Conservation (phyloP, 2,888 invertebrate genomes). For the Pachycephus smyrnensis region DNA sequence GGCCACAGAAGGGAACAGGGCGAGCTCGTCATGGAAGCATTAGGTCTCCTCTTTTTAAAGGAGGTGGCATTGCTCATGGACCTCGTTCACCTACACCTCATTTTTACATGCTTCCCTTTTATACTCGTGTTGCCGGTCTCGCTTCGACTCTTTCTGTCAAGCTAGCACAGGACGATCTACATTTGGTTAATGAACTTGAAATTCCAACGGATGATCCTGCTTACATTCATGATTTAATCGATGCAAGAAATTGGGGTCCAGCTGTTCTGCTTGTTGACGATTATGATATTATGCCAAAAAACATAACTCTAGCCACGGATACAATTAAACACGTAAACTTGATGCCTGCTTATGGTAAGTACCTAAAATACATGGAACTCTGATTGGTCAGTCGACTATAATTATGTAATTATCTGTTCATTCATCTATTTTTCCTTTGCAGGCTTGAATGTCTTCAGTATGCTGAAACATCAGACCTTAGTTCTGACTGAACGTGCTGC, state of each 20-base stretch:
- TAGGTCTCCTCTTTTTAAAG: slow-evolving; percentile 86
- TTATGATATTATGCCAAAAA: slow-evolving; percentile 90
- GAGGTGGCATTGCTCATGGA: slow-evolving; percentile 90
- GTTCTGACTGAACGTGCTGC: slow-evolving; percentile 88
- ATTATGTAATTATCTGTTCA: not conserved
- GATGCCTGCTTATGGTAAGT: slow-evolving; percentile 91
- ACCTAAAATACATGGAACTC: not conserved
- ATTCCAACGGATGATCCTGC: slow-evolving; percentile 85
- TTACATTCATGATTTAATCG: slow-evolving; percentile 84
- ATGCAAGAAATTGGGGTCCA: slow-evolving; percentile 93
- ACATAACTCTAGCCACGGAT: slow-evolving; percentile 87
- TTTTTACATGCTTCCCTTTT: slow-evolving; percentile 94
- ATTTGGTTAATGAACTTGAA: slow-evolving; percentile 87
- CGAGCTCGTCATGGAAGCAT: slow-evolving; percentile 93
- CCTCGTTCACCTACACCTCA: slow-evolving; percentile 91
- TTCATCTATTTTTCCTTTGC: slow-evolving; percentile 30
- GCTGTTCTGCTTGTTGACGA: slow-evolving; percentile 94
- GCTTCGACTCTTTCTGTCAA: slow-evolving; percentile 89
- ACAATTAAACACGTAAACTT: slow-evolving; percentile 85
- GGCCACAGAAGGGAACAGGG: slow-evolving; percentile 96
- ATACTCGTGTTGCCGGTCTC: slow-evolving; percentile 82
- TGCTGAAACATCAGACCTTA: slow-evolving; percentile 95
- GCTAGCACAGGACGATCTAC: slow-evolving; percentile 94
- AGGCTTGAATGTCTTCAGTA: slow-evolving; percentile 92
- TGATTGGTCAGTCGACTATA: not conserved